Conservation (phyloP, 2,113 vertebrate species). For the Rhynchomys soricoides region DNA sequence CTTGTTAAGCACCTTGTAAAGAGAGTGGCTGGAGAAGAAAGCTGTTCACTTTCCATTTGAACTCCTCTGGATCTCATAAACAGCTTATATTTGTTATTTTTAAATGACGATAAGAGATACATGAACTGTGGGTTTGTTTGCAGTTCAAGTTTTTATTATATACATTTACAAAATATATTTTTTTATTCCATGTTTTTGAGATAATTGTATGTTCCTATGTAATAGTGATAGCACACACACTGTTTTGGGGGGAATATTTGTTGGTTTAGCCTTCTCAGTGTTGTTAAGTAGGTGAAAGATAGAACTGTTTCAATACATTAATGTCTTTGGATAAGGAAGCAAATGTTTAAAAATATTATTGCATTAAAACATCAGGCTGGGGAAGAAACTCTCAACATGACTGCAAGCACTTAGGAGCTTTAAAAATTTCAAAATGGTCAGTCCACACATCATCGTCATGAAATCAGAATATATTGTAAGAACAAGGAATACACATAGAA, state of each 20-base stretch:
- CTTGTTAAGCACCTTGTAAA: slow-evolving; percentile 22
- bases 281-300: neutral
- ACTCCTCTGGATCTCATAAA: neutral
- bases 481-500: neutral
- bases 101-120: neutral
- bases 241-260: neutral
- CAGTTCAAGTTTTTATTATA: neutral
- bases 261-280: neutral
- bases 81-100: slow-evolving; percentile 20
- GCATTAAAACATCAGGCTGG: neutral
- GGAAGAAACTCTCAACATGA: neutral
- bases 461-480: neutral
- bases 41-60: slow-evolving; percentile 26
- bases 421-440: neutral
- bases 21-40: neutral
- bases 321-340: neutral
- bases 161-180: neutral
- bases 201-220: neutral
- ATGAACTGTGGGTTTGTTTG: neutral
- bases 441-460: neutral
- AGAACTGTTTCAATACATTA: neutral
- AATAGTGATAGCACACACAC: neutral
- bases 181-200: neutral
- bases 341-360: neutral
- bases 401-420: neutral